Percentiles rank a stretch among this genome's conserved stretches.
Conservation (phyloP, 2,888 invertebrate genomes). For the Trichogramma dendrolimi region DNA sequence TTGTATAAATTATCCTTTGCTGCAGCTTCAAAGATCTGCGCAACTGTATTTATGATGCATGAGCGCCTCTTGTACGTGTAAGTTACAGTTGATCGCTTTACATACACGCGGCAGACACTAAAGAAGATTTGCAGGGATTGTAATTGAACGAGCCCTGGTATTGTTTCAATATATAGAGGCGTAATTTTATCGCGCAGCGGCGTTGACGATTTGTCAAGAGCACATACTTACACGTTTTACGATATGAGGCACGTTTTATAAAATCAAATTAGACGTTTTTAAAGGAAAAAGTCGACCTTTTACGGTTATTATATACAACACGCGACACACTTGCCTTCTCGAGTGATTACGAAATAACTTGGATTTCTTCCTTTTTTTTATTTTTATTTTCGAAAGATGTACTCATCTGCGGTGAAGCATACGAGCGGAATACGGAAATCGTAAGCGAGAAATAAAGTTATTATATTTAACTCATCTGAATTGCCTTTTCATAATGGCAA, state of each 20-base stretch:
- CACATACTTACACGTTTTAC: not conserved
- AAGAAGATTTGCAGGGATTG: constrained; percentile 16
- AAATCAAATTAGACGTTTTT: not conserved
- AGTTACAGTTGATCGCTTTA: constrained; percentile 17
- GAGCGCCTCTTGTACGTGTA: not conserved
- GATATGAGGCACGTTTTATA: not conserved
- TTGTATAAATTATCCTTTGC: no score
- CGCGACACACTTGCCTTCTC: not conserved
- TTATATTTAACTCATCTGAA: no score
- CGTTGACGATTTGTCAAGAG: constrained; percentile 8
- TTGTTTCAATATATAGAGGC: no score
- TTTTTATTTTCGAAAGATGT: no score
- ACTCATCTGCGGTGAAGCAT: no score
- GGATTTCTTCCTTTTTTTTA: no score
- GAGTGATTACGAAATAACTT: no score
- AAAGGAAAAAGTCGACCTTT: constrained; percentile 17
- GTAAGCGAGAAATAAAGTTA: no score
- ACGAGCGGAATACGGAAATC: no score
- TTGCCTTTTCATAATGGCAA: no score
- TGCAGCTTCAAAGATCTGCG: not conserved
- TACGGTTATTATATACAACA: constrained; percentile 4
- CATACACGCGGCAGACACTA: not conserved
- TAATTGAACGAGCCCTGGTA: not conserved
- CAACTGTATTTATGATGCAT: not conserved
- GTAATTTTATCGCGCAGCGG: not conserved